A percentile compares a stretch with the other conserved stretches of the same genome.
These are phyloP conservation scores for Orthonevra nobilis DNA, from an alignment of 2,888 invertebrate species.

Conservation along the genomic window DNA sequence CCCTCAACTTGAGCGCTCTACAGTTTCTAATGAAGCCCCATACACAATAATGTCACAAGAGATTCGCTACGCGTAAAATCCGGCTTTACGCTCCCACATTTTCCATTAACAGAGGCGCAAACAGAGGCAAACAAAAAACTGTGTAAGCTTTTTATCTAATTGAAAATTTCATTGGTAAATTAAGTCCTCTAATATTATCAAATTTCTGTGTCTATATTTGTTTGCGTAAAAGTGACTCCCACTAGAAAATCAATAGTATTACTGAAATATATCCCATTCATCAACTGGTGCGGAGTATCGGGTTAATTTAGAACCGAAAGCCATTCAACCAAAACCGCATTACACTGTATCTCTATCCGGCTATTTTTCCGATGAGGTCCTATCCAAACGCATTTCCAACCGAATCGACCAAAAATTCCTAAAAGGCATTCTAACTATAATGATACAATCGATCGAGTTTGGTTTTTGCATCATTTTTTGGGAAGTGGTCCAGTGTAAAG, in stretches of 20 bases:
- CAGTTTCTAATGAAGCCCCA: constrained; percentile 29
- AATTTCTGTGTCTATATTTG: constrained; percentile 42
- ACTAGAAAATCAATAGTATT: constrained; percentile 11
- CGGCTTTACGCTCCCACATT: constrained; percentile 31
- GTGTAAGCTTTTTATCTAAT: constrained; percentile 57
- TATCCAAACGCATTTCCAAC: neutral
- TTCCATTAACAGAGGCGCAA: constrained; percentile 26
- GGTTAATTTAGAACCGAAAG: constrained; percentile 64
- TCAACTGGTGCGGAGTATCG: constrained; percentile 49
- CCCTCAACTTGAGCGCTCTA: neutral
- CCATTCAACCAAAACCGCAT: constrained; percentile 62
- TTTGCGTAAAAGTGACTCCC: constrained; percentile 25
- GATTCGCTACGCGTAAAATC: constrained; percentile 53
- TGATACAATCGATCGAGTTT: constrained; percentile 46
- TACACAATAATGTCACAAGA: constrained; percentile 53
- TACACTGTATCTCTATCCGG: constrained; percentile 59
- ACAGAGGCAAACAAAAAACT: constrained; percentile 49
- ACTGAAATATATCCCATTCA: constrained; percentile 47
- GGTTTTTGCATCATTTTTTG: constrained; percentile 23
- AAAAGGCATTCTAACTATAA: constrained; percentile 53
- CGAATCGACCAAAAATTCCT: constrained; percentile 43
- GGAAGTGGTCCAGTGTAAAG: neutral
- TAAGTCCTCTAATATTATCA: constrained; percentile 31
- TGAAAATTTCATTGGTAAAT: constrained; percentile 68
- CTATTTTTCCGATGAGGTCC: constrained; percentile 15